A percentile compares a stretch with the other conserved stretches of the same genome.
These are phyloP conservation scores for Corbicula japonica DNA, from an alignment of 2,888 invertebrate species.

Conservation along the genomic window DNA sequence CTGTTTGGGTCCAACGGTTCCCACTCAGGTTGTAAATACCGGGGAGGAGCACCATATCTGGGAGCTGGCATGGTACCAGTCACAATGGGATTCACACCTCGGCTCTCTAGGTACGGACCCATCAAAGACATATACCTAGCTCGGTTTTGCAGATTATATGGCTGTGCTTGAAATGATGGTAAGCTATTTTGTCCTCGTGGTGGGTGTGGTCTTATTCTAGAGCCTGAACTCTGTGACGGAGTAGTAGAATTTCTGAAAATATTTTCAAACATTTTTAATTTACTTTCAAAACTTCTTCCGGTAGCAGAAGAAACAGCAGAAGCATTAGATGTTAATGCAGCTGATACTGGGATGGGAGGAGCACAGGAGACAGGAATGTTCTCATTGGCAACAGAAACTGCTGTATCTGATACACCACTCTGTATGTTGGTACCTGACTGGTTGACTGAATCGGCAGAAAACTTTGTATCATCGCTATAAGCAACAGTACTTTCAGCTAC, in stretches of 20 bases:
- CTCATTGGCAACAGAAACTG: no score
- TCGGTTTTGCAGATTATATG: conserved; percentile 38
- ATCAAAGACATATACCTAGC: conserved; percentile 40
- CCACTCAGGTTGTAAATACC: no score
- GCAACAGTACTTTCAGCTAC: background rate
- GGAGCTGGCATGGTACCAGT: background rate
- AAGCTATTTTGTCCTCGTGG: conserved; percentile 7
- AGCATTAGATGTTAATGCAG: no score
- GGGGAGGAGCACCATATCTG: background rate
- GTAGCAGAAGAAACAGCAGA: no score
- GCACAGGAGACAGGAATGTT: no score
- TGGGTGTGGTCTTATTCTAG: background rate
- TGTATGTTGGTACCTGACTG: background rate
- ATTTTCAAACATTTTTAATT: conserved; percentile 60
- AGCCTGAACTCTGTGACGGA: conserved; percentile 4
- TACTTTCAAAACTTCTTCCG: no score
- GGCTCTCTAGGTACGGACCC: conserved; percentile 61
- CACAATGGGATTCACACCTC: conserved; percentile 19
- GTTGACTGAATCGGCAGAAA: background rate
- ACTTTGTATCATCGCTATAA: background rate
- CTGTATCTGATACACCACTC: background rate
- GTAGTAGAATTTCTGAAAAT: conserved; percentile 40
- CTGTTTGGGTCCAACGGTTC: no score
- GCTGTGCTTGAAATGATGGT: conserved; percentile 26
- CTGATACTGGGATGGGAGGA: no score